Conservation (phyloP, 1,140 invertebrate species). For the Lutraria rhynchaena region DNA sequence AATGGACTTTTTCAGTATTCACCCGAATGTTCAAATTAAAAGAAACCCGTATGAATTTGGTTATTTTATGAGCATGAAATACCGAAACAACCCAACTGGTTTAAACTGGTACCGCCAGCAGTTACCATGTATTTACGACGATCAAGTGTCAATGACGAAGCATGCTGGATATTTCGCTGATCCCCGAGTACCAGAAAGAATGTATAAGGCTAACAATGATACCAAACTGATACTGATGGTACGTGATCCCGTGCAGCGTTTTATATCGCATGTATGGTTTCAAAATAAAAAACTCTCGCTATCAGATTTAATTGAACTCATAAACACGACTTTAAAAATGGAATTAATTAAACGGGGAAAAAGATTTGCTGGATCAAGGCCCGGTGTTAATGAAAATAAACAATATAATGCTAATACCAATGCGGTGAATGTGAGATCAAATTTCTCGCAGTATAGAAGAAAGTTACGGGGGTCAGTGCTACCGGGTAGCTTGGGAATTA, state of each 20-base stretch:
- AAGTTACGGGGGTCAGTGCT: too few relatives aligned
- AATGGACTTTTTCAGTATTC: conserved; percentile 6
- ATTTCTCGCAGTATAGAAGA: too few relatives aligned
- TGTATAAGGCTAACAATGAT: conserved; percentile 1
- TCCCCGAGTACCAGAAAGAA: background rate
- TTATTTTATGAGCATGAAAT: background rate
- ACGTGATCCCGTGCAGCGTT: conserved; percentile 2
- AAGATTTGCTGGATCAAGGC: too few relatives aligned
- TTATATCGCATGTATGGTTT: background rate
- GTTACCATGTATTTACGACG: conserved; percentile 10
- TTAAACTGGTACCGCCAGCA: background rate
- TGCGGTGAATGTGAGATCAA: too few relatives aligned
- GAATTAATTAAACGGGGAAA: too few relatives aligned
- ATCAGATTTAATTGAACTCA: too few relatives aligned
- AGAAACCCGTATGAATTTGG: conserved; percentile 9
- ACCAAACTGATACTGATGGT: conserved; percentile 11
- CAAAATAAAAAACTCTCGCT: too few relatives aligned
- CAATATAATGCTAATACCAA: too few relatives aligned
- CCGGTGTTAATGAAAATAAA: too few relatives aligned
- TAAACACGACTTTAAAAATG: too few relatives aligned
- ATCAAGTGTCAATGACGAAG: conserved; percentile 12
- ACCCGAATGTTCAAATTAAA: conserved; percentile 7
- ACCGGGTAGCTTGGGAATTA: too few relatives aligned
- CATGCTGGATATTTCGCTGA: conserved; percentile 1
- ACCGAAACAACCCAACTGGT: background rate